Base-by-base conservation (phyloP, 2,888 invertebrate species). In the Boloria selene region DNA sequence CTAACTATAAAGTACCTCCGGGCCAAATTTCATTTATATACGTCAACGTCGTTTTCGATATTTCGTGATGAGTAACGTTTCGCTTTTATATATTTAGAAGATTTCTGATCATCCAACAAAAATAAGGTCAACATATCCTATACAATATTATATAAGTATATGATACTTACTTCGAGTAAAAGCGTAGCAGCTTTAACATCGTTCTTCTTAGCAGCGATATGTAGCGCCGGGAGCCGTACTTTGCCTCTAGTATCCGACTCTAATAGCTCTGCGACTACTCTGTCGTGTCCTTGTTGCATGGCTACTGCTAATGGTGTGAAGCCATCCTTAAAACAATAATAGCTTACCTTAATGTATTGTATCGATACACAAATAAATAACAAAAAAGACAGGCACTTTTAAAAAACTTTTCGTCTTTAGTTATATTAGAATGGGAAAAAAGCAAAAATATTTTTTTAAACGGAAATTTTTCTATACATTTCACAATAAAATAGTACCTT, bases 191-290 rank as follows among this genome's bases (percentile, higher is more conserved):
- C 98, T 88, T 98, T 98, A 67, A 98, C 97, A 83, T 99, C 99
- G 84, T 99, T 98, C 82, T 99, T 99, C 91, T 99, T 99, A 55
- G 99, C 99, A 17, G 99, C 99, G 74, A 99, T 99, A 87, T 99
- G 99, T 63, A 99, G 93, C 1, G 99, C 99, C 1, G 99, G 99
- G 73, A 99, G 93, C 65, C 98, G 94, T 10, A 99, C 98, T 88
- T 98, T 99, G 67, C 99, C 98, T 71, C 98, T 94, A 31, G 98
- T 97, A 92, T 99, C 99, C 77, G 98, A 98, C 84, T 99, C 99
- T 62, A 99, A 92, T 1, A 99, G 93, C 18, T 99, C 97, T 0
- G 98, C 97, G 0, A 99, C 99, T 54, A 99, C 98, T 85, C 98
- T 96, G 82, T 99, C 99, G 90, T 99, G 99, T 0, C 97, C 97